Evolutionary conservation across 2,113 vertebrate species (phyloP), one percentile per base, ranked within the genome.

Genomic region (Callaeas wilsoni): DNA sequence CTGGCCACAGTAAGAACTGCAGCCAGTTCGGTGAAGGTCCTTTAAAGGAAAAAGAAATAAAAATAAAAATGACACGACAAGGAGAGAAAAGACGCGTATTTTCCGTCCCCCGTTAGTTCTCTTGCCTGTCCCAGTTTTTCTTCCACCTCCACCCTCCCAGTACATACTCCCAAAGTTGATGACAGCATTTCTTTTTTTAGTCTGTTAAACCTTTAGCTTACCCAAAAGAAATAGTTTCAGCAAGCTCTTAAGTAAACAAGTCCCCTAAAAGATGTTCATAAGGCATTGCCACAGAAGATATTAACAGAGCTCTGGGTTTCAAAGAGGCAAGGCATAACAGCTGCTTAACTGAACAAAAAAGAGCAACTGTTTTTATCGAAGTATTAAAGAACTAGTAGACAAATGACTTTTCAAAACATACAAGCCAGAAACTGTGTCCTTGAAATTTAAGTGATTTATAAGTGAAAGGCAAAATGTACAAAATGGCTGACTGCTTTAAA

Each of bases 11-110:
- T 99, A 99, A 29, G 99, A 99, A 86, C 98, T 99, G 89, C 98
- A 99, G 77, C 99, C 98, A 9, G 99, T 99, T 90, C 98, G 98
- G 88, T 99, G 98, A 78, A 99, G 98, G 94, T 99, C 98, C 98
- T 99, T 89, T 37, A 73, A 41, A 75, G 10, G 18, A 26, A 68
- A 33, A 57, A 49, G 35, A 30, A 55, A 49, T 14, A 62, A 18
- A 55, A 17, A 8, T 46, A 47, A 76, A 29, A 77, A 52, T 44
- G 4, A 78, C 33, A 68, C 16, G 4, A 52, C 8, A 76, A 55
- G 20, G 29, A 41, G 25, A 77, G 39, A 39, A 82, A 32, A 65
- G 2, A 93, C 18, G 8, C 11, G 16, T 6, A 32, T 86, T 65
- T 76, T 82, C 25, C 10, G 8, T 47, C n/a, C 12, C 16, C 16